These are phyloP conservation scores for Muscina levida DNA, from an alignment of 2,888 invertebrate species.

Conservation along the genomic window DNA sequence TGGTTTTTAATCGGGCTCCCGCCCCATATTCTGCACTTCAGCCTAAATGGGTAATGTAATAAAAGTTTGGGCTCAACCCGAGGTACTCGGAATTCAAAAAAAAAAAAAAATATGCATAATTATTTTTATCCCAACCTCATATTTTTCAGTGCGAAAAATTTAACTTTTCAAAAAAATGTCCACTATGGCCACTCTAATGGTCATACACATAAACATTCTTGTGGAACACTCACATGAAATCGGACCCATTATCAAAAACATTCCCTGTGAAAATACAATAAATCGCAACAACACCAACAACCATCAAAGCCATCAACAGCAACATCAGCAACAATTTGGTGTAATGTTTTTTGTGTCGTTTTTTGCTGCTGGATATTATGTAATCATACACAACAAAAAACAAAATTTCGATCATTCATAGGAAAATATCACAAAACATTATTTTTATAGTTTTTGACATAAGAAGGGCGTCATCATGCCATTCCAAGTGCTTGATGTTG, in stretches of 20 bases:
- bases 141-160: no score
- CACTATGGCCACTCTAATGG: no score
- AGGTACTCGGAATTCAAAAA: no score
- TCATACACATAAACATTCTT: background rate
- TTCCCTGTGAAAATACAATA: constrained; percentile 13
- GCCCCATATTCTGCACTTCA: no score
- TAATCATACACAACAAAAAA: constrained; percentile 1
- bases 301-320: constrained; percentile 13
- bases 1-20: no score
- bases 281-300: constrained; percentile 24
- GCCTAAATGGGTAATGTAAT: no score
- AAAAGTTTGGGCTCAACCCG: no score
- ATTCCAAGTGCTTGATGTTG: constrained; percentile 48
- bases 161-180: no score
- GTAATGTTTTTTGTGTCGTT: background rate
- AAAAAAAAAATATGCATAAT: no score
- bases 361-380: constrained; percentile 1
- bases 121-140: no score
- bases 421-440: constrained; percentile 64
- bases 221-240: background rate
- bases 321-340: constrained; percentile 23
- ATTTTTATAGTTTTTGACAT: constrained; percentile 65
- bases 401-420: constrained; percentile 64
- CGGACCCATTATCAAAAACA: background rate
- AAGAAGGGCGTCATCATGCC: constrained; percentile 64